Evolutionary conservation across 2,888 invertebrate species (phyloP).

Genomic region (Cryptus viduatorius): DNA sequence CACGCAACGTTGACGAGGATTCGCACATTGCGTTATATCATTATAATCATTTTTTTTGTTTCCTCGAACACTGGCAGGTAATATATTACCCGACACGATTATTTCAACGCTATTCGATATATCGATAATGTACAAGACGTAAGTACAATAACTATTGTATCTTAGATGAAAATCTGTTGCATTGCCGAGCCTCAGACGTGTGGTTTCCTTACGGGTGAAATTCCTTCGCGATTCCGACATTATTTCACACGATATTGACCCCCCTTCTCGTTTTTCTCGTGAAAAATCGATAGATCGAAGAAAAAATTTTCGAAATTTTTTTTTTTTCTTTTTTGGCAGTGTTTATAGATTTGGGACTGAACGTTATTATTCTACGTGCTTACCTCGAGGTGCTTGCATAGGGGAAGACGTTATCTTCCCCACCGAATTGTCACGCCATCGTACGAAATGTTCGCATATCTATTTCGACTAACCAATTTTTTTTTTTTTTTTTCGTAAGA

Average conservation of each 20-base stretch:
- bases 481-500: conserved; percentile 15
- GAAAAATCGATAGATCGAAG: conserved; percentile 21
- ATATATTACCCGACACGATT: conserved; percentile 38
- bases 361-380: conserved; percentile 35
- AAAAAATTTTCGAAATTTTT: conserved; percentile 25
- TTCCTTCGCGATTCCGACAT: conserved; percentile 29
- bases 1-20: conserved; percentile 23
- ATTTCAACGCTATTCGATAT: conserved; percentile 59
- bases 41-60: conserved; percentile 22
- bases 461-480: conserved; percentile 14
- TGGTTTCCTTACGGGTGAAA: conserved; percentile 18
- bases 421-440: neutral
- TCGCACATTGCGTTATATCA: conserved; percentile 37
- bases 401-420: neutral
- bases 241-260: conserved; percentile 24
- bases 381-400: conserved; percentile 15
- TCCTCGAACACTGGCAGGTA: conserved; percentile 38
- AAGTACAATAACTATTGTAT: conserved; percentile 85
- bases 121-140: conserved; percentile 82
- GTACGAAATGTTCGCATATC: conserved; percentile 1
- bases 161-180: conserved; percentile 82
- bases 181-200: conserved; percentile 80
- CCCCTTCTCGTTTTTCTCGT: neutral
- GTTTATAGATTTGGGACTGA: conserved; percentile 47
- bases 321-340: conserved; percentile 52